Percentiles rank a stretch among this genome's conserved stretches.
Conservation (phyloP, 2,888 invertebrate genomes). For the Athetis lepigone region DNA sequence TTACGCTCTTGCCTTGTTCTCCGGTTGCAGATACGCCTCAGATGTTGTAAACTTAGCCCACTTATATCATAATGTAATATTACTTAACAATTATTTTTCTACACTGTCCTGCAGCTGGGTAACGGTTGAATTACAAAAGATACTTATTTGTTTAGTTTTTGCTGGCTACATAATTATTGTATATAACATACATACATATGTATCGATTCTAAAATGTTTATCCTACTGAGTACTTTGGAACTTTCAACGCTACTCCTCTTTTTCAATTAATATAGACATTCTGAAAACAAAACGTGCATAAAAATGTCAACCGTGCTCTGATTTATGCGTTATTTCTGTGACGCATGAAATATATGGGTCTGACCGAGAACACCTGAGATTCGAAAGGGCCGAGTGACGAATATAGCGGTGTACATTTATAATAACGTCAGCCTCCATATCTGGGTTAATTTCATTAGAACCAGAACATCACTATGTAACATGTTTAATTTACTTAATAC, state of each 20-base stretch:
- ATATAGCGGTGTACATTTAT: conserved; percentile 42
- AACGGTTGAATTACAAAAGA: too few relatives aligned
- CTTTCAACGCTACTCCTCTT: conserved; percentile 23
- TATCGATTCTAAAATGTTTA: too few relatives aligned
- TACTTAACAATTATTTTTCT: too few relatives aligned
- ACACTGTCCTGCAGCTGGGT: too few relatives aligned
- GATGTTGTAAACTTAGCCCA: too few relatives aligned
- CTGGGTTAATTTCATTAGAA: conserved; percentile 48
- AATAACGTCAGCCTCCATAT: conserved; percentile 20
- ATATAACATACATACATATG: too few relatives aligned
- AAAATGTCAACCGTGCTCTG: conserved; percentile 56
- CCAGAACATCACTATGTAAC: conserved; percentile 15
- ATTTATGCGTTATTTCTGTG: conserved; percentile 65
- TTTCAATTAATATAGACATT: conserved; percentile 52
- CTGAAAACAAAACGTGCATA: conserved; percentile 54
- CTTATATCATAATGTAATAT: too few relatives aligned
- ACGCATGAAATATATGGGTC: conserved; percentile 57
- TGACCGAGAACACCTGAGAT: conserved; percentile 60
- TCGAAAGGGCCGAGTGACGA: conserved; percentile 47
- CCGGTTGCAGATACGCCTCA: too few relatives aligned
- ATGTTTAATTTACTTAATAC: conserved; percentile 8
- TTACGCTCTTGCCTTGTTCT: too few relatives aligned
- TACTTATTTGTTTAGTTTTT: too few relatives aligned
- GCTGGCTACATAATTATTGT: too few relatives aligned
- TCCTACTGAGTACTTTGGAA: conserved; percentile 27